These are phyloP conservation scores for Pitangus sulphuratus DNA, from an alignment of 2,797 vertebrate species.

Conservation along the genomic window DNA sequence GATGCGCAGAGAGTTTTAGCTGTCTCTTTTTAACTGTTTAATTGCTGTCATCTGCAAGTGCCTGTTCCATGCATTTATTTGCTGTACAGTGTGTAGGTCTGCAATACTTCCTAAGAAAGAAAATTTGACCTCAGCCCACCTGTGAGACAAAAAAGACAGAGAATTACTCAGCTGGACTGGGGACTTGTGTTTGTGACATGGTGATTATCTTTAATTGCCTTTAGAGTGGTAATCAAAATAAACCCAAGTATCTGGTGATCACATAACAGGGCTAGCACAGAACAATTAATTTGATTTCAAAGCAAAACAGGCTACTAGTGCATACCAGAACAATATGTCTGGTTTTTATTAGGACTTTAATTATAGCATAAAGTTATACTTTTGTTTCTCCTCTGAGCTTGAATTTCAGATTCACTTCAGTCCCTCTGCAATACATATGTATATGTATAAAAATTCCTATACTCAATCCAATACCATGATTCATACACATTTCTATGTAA, in stretches of 20 bases:
- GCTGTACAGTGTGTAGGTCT: neutral
- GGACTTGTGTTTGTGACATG: slow-evolving; percentile 17
- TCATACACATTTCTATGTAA: neutral
- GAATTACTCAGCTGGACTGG: neutral
- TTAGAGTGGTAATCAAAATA: slow-evolving; percentile 56
- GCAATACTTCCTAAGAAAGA: neutral
- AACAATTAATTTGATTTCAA: slow-evolving; percentile 44
- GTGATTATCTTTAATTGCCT: slow-evolving; percentile 64
- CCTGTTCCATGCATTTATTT: neutral
- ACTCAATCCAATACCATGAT: neutral
- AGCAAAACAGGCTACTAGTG: slow-evolving; percentile 11
- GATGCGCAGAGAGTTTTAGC: neutral
- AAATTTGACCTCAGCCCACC: neutral
- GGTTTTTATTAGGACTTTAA: neutral
- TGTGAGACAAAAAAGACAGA: neutral
- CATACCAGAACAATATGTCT: neutral
- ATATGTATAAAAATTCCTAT: neutral
- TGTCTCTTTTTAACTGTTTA: neutral
- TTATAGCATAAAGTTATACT: neutral
- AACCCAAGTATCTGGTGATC: neutral
- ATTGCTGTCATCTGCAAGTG: neutral
- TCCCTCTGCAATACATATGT: neutral
- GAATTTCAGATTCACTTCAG: neutral
- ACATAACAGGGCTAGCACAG: neutral
- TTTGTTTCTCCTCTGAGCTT: neutral